Base-by-base conservation (phyloP, 2,113 vertebrate species). In the Dasyornis broadbenti region DNA sequence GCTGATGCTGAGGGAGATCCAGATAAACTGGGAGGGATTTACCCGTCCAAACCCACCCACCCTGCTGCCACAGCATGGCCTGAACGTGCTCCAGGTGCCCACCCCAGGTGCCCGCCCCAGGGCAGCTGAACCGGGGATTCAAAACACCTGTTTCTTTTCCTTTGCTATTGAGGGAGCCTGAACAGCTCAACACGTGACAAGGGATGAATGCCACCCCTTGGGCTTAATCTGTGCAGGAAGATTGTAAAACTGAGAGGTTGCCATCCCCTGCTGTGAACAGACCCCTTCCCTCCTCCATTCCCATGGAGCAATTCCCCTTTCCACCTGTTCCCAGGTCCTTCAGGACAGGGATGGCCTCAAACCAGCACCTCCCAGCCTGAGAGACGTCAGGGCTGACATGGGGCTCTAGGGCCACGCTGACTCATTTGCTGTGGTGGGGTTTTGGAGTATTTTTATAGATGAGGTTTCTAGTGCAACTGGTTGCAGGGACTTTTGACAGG, bases 401-500 rank as follows among this genome's bases (percentile, higher is more conserved):
- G 40, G 78, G 45, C 68, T 70, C 22, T 7, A 9, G 7, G 18
- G 47, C 27, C 7, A 1, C 4, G 13, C 54, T 90, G 93, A 91
- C 61, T 92, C 91, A 82, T 73, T 26, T 15, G 27, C 17, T 39
- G 13, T 23, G 20, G 13, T 15, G 65, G 73, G 13, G 2, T 49
- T 65, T 44, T 63, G n/a, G n/a, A 59, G 7, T 44, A 52, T 93
- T 92, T 79, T 91, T 85, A 66, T 53, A 92, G 79, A 37, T 1
- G 10, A 92, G 72, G 82, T 78, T 94, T 95, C 52, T 39, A 88
- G 47, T 68, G 77, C 69, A 92, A 82, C 87, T 59, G 44, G 22
- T 39, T 8, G 7, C 7, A 26, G 96, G 95, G 94, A 96, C 53
- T 95, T 96, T 84, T 90, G 82, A 68, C 78, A 30, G 37, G 61